Base-by-base conservation (phyloP, 2,113 vertebrate genomes). In the Aphyosemion australe region DNA sequence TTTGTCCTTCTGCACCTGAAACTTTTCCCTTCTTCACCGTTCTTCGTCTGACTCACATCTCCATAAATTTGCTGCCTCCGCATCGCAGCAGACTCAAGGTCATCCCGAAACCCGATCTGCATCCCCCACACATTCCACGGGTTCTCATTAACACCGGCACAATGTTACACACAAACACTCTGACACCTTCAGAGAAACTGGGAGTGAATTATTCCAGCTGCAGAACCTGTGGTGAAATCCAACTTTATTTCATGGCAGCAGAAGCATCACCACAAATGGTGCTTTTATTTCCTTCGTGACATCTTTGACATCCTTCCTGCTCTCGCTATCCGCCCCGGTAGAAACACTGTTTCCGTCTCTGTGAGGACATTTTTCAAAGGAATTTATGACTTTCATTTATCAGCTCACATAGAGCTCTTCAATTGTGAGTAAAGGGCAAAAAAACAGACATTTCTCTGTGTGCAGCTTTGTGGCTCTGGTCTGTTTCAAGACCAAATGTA, bases 61-160 rank as follows among this genome's bases (percentile, higher is more conserved):
- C 78, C 31, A 76, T 64, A 79, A 69, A 85, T 62, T 83, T 85
- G 83, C 81, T 79, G 72, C 72, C 83, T 88, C 81, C 87, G 84
- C 80, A 39, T 55, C 9, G 45, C 65, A 64, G 72, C 87, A 57
- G 70, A 72, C 75, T 86, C 86, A 88, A 91, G 89, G 90, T 90
- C 89, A 87, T 80, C 87, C 82, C 62, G 87, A 89, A 90, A 92
- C 76, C 71, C 55, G 84, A 92, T 82, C 84, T 68, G 54, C 83
- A 82, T 77, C 80, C 72, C 80, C 83, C 84, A 72, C 87, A 84
- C 87, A 92, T 88, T 84, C 86, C 87, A 87, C 81, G 82, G 68
- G 84, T 82, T 72, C 65, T 85, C 64, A 73, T 76, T 71, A 69
- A 80, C 65, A 32, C 48, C 16, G 46, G 65, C 50, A 63, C 32